Evolutionary conservation across 2,797 vertebrate species (phyloP), one percentile per base, ranked within the genome.

Genomic region (Chelon auratus): DNA sequence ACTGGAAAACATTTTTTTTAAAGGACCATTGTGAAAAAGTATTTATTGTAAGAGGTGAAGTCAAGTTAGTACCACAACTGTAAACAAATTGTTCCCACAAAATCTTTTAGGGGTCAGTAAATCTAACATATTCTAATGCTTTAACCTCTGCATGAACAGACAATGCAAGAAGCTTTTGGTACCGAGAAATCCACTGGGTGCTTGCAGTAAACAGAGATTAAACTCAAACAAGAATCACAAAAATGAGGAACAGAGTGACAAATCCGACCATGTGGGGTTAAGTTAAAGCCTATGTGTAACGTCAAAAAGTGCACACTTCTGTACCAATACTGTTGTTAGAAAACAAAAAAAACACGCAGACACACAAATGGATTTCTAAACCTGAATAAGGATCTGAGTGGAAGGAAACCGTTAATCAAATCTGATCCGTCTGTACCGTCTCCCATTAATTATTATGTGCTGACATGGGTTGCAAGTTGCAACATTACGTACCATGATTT

Each of bases 241-340:
- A 64, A 78, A 50, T 62, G 5, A 60, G 36, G 3, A 53, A 51
- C 20, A 51, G 56, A 5, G 26, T 43, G 43, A 52, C 22, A 48
- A 53, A 67, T 42, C 9, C 48, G 3, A 39, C 3, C 17, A 54
- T 18, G 48, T 9, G 22, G 52, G 36, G 51, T 43, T 37, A 60
- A 61, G 61, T 72, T 89, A 69, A 77, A 88, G 81, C 86, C 69
- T 84, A 13, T 81, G 63, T 76, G 52, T 76, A 11, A 77, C 20
- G 64, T 85, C 57, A 67, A 55, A 72, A 48, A 48, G 48, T 47
- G 61, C 75, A 64, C 10, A 5, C 30, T 61, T 36, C 43, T 73
- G 62, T 89, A 91, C 80, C 87, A 81, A 65, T 53, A 63, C 76
- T 75, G 68, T 50, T 36, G 13, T 65, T 52, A 48, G 47, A 62